Evolutionary conservation across 1,140 invertebrate species (phyloP).

Genomic region (Drosophila sechellia): DNA sequence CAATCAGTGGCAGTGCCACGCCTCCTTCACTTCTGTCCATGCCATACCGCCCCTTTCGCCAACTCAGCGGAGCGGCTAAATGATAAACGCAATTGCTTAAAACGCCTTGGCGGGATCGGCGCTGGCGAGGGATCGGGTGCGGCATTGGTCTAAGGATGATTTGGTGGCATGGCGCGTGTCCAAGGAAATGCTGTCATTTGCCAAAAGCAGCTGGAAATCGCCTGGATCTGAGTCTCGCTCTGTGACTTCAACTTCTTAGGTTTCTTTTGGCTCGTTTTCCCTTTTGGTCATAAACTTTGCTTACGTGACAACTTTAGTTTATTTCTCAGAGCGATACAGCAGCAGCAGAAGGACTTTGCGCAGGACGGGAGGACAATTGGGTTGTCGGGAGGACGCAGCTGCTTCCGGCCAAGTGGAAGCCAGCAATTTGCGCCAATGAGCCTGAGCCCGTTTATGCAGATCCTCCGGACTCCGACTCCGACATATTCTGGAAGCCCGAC

Average conservation of each 20-base stretch:
- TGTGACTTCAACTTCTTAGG: slow-evolving; percentile 28
- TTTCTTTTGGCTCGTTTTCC: slow-evolving; percentile 45
- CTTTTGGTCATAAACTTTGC: slow-evolving; percentile 78
- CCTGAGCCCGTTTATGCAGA: slow-evolving; percentile 1
- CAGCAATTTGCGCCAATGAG: slow-evolving; percentile 58
- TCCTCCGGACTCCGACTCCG: background rate
- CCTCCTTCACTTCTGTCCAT: slow-evolving; percentile 4
- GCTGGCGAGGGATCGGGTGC: background rate
- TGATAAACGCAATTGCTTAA: slow-evolving; percentile 70
- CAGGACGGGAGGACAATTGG: slow-evolving; percentile 10
- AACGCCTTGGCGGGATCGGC: slow-evolving; percentile 27
- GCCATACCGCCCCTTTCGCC: background rate
- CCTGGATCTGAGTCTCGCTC: slow-evolving; percentile 23
- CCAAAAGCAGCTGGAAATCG: slow-evolving; percentile 65
- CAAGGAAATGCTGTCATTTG: slow-evolving; percentile 72
- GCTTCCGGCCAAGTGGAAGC: slow-evolving; percentile 26
- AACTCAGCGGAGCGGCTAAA: slow-evolving; percentile 53
- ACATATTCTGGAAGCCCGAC: background rate
- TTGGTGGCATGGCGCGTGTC: slow-evolving; percentile 79
- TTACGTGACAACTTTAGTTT: slow-evolving; percentile 82
- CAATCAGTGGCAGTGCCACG: slow-evolving; percentile 63
- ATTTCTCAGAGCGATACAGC: slow-evolving; percentile 68
- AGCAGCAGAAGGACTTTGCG: slow-evolving; percentile 33
- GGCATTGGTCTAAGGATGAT: slow-evolving; percentile 61
- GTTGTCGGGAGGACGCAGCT: slow-evolving; percentile 11